phyloP scores from a whole-genome alignment of 1,140 invertebrate species.

The roundworm (Caenorhabditis elegans) region DNA sequence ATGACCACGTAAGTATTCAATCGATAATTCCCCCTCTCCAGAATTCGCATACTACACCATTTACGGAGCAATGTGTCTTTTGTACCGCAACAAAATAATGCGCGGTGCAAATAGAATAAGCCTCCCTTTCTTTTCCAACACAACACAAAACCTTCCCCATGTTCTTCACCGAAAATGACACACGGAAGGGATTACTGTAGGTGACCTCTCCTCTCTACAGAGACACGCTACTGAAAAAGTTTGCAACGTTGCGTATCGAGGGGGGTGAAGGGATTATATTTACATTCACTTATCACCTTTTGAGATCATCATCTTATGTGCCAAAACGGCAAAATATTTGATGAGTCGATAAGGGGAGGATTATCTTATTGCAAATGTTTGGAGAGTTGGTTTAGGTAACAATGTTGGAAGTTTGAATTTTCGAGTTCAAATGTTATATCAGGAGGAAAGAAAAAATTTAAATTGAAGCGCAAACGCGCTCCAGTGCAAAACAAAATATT shows the following conservation, averaged over 20 bases:
- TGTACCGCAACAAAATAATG: slow-evolving; percentile 30
- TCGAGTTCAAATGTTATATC: too few species aligned
- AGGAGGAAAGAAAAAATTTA: too few species aligned
- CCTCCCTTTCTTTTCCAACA: background rate
- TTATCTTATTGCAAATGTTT: too few species aligned
- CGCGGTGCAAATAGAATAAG: slow-evolving; percentile 12
- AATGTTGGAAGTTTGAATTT: too few species aligned
- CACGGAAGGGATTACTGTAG: background rate
- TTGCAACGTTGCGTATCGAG: slow-evolving; percentile 20
- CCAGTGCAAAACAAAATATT: too few species aligned
- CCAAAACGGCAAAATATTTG: slow-evolving; percentile 1
- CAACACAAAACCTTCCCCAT: too few species aligned
- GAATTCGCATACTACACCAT: background rate
- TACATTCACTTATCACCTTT: slow-evolving; percentile 17
- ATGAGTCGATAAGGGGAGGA: background rate
- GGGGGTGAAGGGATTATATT: background rate
- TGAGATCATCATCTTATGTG: background rate
- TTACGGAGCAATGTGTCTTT: slow-evolving; percentile 1
- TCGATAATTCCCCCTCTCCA: background rate
- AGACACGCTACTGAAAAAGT: background rate
- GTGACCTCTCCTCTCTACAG: too few species aligned
- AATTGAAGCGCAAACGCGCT: too few species aligned
- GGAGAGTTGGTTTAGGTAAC: too few species aligned
- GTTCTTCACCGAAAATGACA: slow-evolving; percentile 14
- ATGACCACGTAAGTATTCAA: slow-evolving; percentile 47